Percentiles rank a stretch among this genome's conserved stretches.
These are phyloP conservation scores for Trichechus manatus DNA, from an alignment of 2,113 vertebrate species.

Conservation along the genomic window DNA sequence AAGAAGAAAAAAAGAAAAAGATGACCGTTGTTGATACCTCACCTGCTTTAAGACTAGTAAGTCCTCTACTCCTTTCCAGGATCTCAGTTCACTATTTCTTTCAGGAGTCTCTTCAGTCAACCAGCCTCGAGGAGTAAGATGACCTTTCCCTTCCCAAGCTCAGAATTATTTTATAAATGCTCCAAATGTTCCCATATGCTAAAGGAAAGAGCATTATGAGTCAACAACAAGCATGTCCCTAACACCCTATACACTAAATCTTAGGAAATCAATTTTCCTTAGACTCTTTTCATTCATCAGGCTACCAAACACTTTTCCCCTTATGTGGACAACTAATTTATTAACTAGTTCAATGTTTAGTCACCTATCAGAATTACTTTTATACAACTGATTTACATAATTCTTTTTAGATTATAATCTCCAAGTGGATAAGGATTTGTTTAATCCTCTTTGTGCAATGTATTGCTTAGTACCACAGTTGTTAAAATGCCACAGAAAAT, in stretches of 20 bases:
- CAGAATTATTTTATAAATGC: not conserved
- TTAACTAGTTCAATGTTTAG: slow-evolving; percentile 6
- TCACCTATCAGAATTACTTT: slow-evolving; percentile 21
- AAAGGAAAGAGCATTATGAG: not conserved
- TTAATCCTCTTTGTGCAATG: not conserved
- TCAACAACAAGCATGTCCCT: not conserved
- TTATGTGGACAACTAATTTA: not conserved
- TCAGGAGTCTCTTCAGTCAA: not conserved
- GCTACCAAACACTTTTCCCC: not conserved
- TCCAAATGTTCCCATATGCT: not conserved
- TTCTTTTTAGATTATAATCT: slow-evolving; percentile 4
- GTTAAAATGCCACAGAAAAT: not conserved
- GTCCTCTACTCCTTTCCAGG: not conserved
- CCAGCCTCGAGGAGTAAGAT: not conserved
- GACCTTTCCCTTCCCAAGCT: not conserved
- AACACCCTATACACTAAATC: not conserved
- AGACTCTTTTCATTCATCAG: not conserved
- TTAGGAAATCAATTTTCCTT: slow-evolving; percentile 35
- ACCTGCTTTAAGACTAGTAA: not conserved
- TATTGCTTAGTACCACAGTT: not conserved
- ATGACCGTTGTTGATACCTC: not conserved
- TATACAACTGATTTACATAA: not conserved
- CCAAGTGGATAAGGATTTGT: slow-evolving; percentile 38
- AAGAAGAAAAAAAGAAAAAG: not conserved
- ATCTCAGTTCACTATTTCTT: not conserved